Conservation (phyloP, 2,113 vertebrate species). For the Meleagris gallopavo region DNA sequence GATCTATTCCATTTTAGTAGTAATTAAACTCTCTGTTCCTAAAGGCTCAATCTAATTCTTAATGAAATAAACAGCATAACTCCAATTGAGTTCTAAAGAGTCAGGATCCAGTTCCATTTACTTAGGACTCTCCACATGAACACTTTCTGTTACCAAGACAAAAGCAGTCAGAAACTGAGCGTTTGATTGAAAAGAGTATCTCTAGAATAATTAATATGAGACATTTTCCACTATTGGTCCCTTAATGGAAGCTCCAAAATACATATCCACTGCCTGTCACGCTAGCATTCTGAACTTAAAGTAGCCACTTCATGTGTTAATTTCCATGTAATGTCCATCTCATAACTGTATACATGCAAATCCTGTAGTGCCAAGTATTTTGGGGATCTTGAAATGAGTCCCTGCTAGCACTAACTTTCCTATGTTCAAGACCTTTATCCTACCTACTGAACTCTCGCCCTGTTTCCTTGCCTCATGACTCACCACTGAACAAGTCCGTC, state of each 20-base stretch:
- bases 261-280: neutral
- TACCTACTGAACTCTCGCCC: slow-evolving; percentile 41
- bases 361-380: neutral
- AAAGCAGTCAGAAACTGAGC: slow-evolving; percentile 9
- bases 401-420: neutral
- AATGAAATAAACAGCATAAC: neutral
- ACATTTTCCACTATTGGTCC: neutral
- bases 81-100: neutral
- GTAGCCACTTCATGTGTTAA: neutral
- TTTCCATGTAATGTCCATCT: neutral
- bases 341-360: neutral
- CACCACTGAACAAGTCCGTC: neutral
- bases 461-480: slow-evolving; percentile 32
- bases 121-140: neutral
- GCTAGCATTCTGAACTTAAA: neutral
- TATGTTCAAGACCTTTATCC: slow-evolving; percentile 21
- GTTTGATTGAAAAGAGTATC: neutral
- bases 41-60: neutral
- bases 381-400: neutral
- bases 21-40: slow-evolving; percentile 13
- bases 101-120: neutral
- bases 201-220: neutral
- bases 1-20: neutral
- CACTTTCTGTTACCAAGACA: neutral
- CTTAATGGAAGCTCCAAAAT: neutral